Evolutionary conservation across 2,888 invertebrate genomes (phyloP).

Genomic region (Icerya purchasi): DNA sequence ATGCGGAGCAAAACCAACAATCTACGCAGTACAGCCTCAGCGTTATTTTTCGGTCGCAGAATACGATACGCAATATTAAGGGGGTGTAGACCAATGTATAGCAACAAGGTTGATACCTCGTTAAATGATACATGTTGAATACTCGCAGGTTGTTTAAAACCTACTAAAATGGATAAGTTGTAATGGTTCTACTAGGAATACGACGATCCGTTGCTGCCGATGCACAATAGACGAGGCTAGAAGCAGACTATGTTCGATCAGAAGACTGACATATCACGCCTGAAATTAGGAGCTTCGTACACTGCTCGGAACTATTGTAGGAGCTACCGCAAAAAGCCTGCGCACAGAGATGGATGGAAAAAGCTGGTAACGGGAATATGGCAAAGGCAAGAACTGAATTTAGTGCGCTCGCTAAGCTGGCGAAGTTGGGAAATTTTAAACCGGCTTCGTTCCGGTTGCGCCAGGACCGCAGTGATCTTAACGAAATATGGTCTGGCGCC

Average conservation of each 20-base stretch:
- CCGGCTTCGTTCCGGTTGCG: neutral
- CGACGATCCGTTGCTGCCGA: neutral
- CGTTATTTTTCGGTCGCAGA: neutral
- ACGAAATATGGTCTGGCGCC: neutral
- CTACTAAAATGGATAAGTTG: neutral
- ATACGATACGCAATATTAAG: neutral
- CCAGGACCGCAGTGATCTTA: neutral
- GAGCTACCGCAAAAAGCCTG: neutral
- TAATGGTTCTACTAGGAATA: neutral
- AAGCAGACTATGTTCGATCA: neutral
- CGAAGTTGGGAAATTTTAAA: neutral
- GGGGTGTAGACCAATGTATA: no score
- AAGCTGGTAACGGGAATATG: neutral
- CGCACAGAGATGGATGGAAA: neutral
- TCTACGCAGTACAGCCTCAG: neutral
- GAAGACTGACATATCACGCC: neutral
- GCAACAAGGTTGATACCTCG: neutral
- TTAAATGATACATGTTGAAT: neutral
- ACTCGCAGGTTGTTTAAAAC: neutral
- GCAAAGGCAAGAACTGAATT: neutral
- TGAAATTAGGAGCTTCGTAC: neutral
- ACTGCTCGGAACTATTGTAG: neutral
- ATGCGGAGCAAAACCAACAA: neutral
- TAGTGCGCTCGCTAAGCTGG: neutral
- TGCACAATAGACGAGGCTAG: neutral